Conservation (phyloP, 2,113 vertebrate species). For the Eclectus roratus region DNA sequence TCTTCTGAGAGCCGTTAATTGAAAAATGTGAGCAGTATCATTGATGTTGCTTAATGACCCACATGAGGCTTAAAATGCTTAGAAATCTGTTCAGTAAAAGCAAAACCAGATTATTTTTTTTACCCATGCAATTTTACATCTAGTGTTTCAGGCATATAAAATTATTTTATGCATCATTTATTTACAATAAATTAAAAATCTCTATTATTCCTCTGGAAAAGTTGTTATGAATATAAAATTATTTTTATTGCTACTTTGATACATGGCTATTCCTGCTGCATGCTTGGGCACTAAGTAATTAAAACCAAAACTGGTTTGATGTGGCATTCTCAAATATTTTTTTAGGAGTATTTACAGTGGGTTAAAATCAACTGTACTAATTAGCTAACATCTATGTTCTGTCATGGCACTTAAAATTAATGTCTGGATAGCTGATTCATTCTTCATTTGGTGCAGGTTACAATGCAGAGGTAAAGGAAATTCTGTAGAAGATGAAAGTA, state of each 20-base stretch:
- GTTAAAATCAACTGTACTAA: background rate
- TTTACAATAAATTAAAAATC: conserved; percentile 38
- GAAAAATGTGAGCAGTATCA: background rate
- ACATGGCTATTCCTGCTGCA: background rate
- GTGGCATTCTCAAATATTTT: background rate
- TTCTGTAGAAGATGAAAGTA: background rate
- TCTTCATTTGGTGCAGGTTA: background rate
- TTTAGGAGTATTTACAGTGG: background rate
- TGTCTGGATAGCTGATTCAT: background rate
- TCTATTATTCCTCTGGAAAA: background rate
- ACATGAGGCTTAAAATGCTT: background rate
- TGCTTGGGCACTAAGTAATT: background rate
- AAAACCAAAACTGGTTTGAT: background rate
- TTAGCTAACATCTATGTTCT: background rate
- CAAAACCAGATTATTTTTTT: conserved; percentile 1
- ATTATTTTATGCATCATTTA: conserved; percentile 15
- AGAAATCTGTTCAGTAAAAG: background rate
- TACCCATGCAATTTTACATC: background rate
- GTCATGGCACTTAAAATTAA: too few relatives aligned
- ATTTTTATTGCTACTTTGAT: background rate
- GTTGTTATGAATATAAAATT: background rate
- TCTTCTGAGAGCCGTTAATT: background rate
- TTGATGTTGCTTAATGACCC: conserved; percentile 1
- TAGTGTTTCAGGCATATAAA: background rate
- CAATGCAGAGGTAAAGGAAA: background rate